Percentiles rank a stretch among this genome's conserved stretches.
Evolutionary conservation across 2,888 invertebrate genomes (phyloP).

Genomic region (Xestia rhomboidea): DNA sequence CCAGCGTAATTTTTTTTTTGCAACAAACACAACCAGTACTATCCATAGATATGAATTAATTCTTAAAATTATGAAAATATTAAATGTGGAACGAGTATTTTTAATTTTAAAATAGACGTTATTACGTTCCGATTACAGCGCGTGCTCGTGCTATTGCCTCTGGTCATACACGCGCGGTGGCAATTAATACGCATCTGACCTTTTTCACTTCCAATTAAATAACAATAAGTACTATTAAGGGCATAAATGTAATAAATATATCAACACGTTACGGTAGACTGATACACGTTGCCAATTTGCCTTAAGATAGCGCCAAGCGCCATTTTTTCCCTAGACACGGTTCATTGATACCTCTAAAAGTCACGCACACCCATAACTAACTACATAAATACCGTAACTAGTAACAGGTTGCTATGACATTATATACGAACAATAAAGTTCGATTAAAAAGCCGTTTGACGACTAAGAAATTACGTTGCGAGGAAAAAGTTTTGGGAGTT

Average conservation of each 20-base stretch:
- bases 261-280: neutral
- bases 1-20: too few relatives aligned
- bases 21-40: too few relatives aligned
- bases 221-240: neutral
- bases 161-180: neutral
- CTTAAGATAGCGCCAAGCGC: constrained; percentile 15
- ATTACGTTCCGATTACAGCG: too few relatives aligned
- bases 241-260: neutral
- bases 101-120: too few relatives aligned
- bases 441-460: constrained; percentile 34
- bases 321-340: constrained; percentile 27
- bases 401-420: constrained; percentile 56
- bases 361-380: constrained; percentile 46
- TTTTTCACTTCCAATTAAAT: neutral
- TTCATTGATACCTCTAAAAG: constrained; percentile 32
- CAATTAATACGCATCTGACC: neutral
- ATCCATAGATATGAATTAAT: too few relatives aligned
- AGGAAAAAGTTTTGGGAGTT: neutral
- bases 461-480: neutral
- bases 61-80: too few relatives aligned
- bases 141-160: neutral
- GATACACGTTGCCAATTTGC: constrained; percentile 10
- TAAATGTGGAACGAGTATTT: too few relatives aligned
- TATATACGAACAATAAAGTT: constrained; percentile 35
- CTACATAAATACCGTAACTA: constrained; percentile 43